These are phyloP conservation scores for Gallinago jamesoni DNA, from an alignment of 2,113 vertebrate genomes.

Conservation along the genomic window DNA sequence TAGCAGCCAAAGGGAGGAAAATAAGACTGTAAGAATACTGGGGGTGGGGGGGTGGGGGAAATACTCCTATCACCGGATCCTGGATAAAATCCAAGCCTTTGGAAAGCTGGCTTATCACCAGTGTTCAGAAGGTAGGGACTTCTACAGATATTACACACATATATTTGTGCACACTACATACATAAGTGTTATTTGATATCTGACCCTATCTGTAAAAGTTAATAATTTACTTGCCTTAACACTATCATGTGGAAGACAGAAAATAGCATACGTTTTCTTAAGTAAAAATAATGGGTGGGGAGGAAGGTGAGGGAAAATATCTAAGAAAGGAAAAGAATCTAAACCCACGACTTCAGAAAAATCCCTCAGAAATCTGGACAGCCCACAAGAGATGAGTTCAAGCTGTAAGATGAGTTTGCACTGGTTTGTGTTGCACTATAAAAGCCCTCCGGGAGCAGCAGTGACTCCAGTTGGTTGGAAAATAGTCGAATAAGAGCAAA, in stretches of 20 bases:
- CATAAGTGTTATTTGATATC: background rate
- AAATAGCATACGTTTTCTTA: background rate
- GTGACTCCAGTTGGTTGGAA: background rate
- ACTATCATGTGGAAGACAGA: background rate
- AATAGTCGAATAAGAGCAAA: background rate
- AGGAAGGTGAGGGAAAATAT: background rate
- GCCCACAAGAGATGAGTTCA: background rate
- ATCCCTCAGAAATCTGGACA: background rate
- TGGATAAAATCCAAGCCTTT: background rate
- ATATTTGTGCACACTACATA: background rate
- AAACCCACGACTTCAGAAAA: background rate
- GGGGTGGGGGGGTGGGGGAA: too few relatives aligned
- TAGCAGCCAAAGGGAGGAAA: background rate
- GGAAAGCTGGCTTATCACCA: background rate
- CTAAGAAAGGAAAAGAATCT: background rate
- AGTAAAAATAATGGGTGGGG: background rate
- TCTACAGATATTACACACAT: background rate
- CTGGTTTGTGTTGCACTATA: background rate
- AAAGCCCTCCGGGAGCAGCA: background rate
- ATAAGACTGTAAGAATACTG: background rate
- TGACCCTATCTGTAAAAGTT: background rate
- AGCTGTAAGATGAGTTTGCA: background rate
- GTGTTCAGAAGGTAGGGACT: background rate
- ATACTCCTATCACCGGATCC: background rate
- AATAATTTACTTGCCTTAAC: background rate